phyloP scores from a whole-genome alignment of 1,140 invertebrate genomes.

The Brachionus rotundiformis region DNA sequence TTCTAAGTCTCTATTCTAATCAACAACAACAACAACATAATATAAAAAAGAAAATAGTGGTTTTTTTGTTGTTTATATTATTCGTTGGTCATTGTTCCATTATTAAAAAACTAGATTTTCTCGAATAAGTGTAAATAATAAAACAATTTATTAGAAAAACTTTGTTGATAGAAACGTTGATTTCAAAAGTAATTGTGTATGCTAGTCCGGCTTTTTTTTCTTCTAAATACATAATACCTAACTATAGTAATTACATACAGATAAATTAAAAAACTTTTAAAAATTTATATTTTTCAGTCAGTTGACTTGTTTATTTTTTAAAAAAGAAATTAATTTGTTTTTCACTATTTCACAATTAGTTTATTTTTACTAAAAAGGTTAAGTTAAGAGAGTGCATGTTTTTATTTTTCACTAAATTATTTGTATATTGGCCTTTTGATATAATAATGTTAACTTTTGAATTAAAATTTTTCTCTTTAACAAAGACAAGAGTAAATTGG shows the following conservation, averaged over 20 bases:
- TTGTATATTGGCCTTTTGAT: neutral
- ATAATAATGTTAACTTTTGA: conserved; percentile 16
- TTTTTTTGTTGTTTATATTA: neutral
- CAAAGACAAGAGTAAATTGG: no score
- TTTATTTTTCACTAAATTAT: neutral
- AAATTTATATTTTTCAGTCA: neutral
- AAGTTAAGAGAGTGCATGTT: neutral
- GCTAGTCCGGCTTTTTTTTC: neutral
- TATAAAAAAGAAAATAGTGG: no score
- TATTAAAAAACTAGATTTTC: conserved; percentile 11
- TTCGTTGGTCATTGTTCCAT: conserved; percentile 6
- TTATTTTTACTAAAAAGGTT: neutral
- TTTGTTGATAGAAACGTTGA: neutral
- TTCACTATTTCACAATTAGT: no score
- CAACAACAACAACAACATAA: neutral
- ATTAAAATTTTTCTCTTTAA: conserved; percentile 1
- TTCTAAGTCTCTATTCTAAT: neutral
- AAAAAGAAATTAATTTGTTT: neutral
- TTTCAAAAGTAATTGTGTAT: neutral
- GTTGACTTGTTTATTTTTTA: neutral
- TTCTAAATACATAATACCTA: neutral
- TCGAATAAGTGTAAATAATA: conserved; percentile 15
- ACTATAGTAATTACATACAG: no score
- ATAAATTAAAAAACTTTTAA: no score
- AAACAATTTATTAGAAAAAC: conserved; percentile 1